Conservation (phyloP, 2,888 invertebrate genomes). For the Ditula angustiorana region DNA sequence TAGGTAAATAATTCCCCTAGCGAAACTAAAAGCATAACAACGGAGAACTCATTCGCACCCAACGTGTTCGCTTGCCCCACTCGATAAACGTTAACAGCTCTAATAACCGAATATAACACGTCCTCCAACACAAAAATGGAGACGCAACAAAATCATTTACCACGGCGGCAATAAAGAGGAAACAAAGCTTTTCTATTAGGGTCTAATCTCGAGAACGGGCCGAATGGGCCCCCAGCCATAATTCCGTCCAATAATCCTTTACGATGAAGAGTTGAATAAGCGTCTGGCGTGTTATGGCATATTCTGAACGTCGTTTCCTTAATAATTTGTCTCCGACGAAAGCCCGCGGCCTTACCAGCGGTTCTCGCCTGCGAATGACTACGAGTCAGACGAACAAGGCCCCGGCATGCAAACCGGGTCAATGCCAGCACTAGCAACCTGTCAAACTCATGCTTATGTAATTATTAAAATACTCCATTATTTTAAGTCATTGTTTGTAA, state of each 20-base stretch:
- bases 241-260: constrained; percentile 65
- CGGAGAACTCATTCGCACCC: constrained; percentile 6
- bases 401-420: constrained; percentile 12
- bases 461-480: constrained; percentile 5
- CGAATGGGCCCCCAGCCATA: constrained; percentile 51
- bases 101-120: constrained; percentile 36
- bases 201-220: constrained; percentile 55
- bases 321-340: constrained; percentile 63
- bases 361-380: constrained; percentile 46
- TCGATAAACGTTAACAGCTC: constrained; percentile 33
- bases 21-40: constrained; percentile 9
- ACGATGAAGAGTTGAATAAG: constrained; percentile 66
- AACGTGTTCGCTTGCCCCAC: background rate
- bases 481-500: constrained; percentile 20
- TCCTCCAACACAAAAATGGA: constrained; percentile 42
- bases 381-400: constrained; percentile 9
- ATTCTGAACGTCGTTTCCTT: constrained; percentile 64
- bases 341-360: constrained; percentile 45
- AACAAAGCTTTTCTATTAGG: constrained; percentile 61
- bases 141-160: constrained; percentile 44
- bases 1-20: background rate
- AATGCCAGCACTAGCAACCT: constrained; percentile 17
- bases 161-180: constrained; percentile 44
- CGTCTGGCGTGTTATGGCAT: constrained; percentile 64
- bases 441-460: constrained; percentile 18